phyloP scores from a whole-genome alignment of 2,888 invertebrate genomes.

The Campopleginae sp. region DNA sequence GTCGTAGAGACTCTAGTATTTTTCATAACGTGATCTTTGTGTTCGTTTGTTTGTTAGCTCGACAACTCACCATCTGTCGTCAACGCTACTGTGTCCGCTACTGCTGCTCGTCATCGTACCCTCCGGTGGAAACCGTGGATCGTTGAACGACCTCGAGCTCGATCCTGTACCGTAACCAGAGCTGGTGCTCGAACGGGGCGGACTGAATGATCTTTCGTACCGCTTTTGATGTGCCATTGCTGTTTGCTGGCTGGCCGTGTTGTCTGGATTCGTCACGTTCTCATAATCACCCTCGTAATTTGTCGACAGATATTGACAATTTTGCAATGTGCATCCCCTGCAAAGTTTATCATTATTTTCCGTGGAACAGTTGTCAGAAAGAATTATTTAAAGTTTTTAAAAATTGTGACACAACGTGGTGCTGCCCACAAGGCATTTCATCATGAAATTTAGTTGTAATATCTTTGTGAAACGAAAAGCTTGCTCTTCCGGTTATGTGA shows the following conservation, averaged over 20 bases:
- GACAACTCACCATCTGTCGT: slow-evolving; percentile 87
- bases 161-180: slow-evolving; percentile 93
- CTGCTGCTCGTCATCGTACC: slow-evolving; percentile 87
- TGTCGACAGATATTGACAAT: slow-evolving; percentile 87
- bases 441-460: too few species aligned
- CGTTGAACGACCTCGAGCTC: slow-evolving; percentile 83
- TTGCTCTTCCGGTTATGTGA: too few species aligned
- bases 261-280: slow-evolving; percentile 87
- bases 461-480: too few species aligned
- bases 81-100: slow-evolving; percentile 87
- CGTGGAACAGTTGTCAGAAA: background rate
- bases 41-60: slow-evolving; percentile 40
- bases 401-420: background rate
- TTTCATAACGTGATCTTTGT: slow-evolving; percentile 24
- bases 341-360: slow-evolving; percentile 17
- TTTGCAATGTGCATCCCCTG: slow-evolving; percentile 88
- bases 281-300: slow-evolving; percentile 89
- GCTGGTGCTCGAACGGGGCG: slow-evolving; percentile 92
- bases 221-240: slow-evolving; percentile 88
- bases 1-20: slow-evolving; percentile 37
- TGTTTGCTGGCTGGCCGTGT: slow-evolving; percentile 82
- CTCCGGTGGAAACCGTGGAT: slow-evolving; percentile 83
- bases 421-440: background rate
- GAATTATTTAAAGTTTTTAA: background rate
- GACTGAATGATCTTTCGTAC: slow-evolving; percentile 90